phyloP scores from a whole-genome alignment of 2,888 invertebrate genomes.

The Smittia aterrima region DNA sequence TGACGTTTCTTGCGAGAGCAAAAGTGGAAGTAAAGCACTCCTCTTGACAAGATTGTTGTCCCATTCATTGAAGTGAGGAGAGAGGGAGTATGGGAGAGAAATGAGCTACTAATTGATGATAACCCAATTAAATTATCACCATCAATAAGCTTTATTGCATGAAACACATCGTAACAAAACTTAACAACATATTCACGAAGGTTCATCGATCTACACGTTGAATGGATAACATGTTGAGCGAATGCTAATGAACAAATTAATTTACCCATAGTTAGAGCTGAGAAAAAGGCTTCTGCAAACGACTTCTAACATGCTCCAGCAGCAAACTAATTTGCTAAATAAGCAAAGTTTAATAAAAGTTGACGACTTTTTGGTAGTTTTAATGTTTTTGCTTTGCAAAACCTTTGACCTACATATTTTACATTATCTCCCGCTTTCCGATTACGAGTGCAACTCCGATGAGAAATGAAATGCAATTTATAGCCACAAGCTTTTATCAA shows the following conservation, averaged over 20 bases:
- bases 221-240: background rate
- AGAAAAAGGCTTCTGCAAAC: background rate
- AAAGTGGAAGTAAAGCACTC: background rate
- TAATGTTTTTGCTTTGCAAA: too few species aligned
- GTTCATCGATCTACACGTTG: slow-evolving; percentile 10
- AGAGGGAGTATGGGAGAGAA: background rate
- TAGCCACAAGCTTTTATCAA: background rate
- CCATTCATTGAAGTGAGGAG: background rate
- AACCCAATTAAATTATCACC: slow-evolving; percentile 39
- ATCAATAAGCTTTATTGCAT: slow-evolving; percentile 19
- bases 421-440: too few species aligned
- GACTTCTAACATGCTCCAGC: too few species aligned
- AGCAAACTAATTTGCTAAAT: too few species aligned
- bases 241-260: slow-evolving; percentile 3
- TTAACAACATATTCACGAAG: background rate
- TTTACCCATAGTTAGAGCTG: background rate
- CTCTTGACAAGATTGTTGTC: background rate
- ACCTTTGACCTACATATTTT: too few species aligned
- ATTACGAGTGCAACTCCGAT: too few species aligned
- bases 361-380: too few species aligned
- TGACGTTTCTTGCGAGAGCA: background rate
- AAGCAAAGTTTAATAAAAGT: too few species aligned
- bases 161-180: background rate
- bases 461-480: background rate
- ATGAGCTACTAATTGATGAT: slow-evolving; percentile 34